Evolutionary conservation across 2,113 vertebrate genomes (phyloP).

Genomic region (Erythrocebus patas): DNA sequence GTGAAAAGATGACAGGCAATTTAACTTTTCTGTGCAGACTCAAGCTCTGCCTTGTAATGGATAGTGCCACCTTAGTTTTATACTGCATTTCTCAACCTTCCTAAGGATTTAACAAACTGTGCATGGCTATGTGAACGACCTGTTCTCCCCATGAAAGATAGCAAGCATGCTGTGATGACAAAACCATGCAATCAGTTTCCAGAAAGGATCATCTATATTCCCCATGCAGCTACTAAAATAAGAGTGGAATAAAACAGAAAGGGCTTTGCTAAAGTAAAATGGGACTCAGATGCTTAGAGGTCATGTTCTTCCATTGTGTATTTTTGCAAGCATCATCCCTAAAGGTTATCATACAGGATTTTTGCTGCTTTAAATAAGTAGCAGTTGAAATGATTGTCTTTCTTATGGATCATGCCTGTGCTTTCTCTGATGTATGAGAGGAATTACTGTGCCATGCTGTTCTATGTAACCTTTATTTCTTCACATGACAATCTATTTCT

Average conservation of each 20-base stretch:
- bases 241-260: constrained; percentile 22
- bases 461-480: not conserved
- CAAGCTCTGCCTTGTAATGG: not conserved
- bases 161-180: constrained; percentile 51
- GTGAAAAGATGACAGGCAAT: constrained; percentile 44
- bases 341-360: not conserved
- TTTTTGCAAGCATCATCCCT: constrained; percentile 34
- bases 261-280: constrained; percentile 3
- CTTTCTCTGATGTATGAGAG: constrained; percentile 8
- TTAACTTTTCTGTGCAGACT: not conserved
- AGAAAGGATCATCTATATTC: constrained; percentile 19
- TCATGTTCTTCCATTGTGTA: not conserved
- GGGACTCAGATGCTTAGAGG: not conserved
- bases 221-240: constrained; percentile 18
- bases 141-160: constrained; percentile 44
- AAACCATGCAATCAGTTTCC: constrained; percentile 21
- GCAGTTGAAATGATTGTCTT: constrained; percentile 13
- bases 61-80: constrained; percentile 28
- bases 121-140: constrained; percentile 23
- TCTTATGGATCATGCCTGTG: not conserved
- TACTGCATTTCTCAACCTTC: constrained; percentile 8
- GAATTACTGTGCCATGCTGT: constrained; percentile 15
- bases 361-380: constrained; percentile 37
- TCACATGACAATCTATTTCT: not conserved
- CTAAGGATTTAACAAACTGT: constrained; percentile 45